Evolutionary conservation across 2,888 invertebrate genomes (phyloP).

Genomic region (Capitulum mitella): DNA sequence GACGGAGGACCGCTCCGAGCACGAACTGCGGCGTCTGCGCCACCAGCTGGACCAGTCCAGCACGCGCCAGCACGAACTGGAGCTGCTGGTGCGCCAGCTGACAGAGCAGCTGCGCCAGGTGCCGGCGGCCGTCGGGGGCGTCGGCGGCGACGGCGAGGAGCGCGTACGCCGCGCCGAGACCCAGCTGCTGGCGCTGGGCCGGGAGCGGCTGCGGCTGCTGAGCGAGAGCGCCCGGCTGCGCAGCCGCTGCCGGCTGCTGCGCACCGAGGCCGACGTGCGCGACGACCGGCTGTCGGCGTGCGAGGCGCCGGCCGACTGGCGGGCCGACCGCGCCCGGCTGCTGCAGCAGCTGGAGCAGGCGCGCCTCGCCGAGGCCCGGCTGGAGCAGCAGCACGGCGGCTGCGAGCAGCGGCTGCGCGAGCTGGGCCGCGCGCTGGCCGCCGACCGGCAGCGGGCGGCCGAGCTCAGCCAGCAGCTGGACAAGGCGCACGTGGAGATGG

Average conservation of each 20-base stretch:
- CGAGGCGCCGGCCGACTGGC: neutral
- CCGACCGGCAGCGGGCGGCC: neutral
- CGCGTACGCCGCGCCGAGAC: neutral
- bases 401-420: neutral
- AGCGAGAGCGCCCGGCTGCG: neutral
- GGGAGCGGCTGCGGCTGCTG: neutral
- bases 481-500: neutral
- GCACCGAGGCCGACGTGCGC: neutral
- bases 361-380: neutral
- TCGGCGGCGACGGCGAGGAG: neutral
- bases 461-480: neutral
- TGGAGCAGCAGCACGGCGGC: neutral
- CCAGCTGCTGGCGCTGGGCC: neutral
- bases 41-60: neutral
- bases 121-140: neutral
- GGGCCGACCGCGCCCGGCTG: neutral
- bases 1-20: neutral
- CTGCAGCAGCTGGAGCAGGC: neutral
- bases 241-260: neutral
- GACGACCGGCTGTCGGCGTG: neutral
- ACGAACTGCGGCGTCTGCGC: neutral
- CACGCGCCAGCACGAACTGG: neutral
- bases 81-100: slow-evolving; percentile 19
- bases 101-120: neutral
- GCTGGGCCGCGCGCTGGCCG: neutral